phyloP scores from a whole-genome alignment of 2,888 invertebrate genomes.

The Ormyrus nitidulus region DNA sequence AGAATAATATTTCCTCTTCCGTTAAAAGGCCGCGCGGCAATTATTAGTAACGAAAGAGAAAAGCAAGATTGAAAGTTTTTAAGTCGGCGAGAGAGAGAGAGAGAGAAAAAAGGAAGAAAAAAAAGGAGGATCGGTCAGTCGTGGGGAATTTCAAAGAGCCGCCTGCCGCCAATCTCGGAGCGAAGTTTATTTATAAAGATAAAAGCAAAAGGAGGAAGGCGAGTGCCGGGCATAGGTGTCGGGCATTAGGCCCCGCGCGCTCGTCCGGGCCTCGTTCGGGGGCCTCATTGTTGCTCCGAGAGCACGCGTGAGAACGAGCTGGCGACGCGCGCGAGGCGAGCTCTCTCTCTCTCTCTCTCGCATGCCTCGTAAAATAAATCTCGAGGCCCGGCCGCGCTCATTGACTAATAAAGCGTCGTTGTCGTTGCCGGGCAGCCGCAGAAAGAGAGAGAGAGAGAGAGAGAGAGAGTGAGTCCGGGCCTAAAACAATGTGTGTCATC shows the following conservation, averaged over 20 bases:
- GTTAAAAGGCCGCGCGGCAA: no score
- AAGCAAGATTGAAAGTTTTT: no score
- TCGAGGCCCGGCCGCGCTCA: slow-evolving; percentile 18
- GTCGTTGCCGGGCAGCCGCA: background rate
- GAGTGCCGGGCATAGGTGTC: background rate
- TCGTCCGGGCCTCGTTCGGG: slow-evolving; percentile 6
- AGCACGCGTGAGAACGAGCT: slow-evolving; percentile 39
- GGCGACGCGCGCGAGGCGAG: background rate
- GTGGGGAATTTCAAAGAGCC: no score
- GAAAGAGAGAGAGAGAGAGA: no score
- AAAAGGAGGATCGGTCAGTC: background rate
- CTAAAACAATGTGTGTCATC: slow-evolving; percentile 31
- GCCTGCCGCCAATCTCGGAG: no score
- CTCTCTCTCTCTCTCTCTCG: background rate
- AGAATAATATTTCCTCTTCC: no score
- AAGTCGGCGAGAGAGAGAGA: background rate
- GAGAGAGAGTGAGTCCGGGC: no score
- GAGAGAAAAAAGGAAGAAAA: background rate
- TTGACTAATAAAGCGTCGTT: slow-evolving; percentile 20
- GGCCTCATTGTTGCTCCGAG: slow-evolving; percentile 26
- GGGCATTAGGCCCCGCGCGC: background rate
- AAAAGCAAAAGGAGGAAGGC: slow-evolving; percentile 14
- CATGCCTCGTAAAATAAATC: slow-evolving; percentile 46
- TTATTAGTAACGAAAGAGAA: no score
- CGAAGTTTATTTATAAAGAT: slow-evolving; percentile 6